These are phyloP conservation scores for Eristalis tenax DNA, from an alignment of 2,888 invertebrate species.

Conservation along the genomic window DNA sequence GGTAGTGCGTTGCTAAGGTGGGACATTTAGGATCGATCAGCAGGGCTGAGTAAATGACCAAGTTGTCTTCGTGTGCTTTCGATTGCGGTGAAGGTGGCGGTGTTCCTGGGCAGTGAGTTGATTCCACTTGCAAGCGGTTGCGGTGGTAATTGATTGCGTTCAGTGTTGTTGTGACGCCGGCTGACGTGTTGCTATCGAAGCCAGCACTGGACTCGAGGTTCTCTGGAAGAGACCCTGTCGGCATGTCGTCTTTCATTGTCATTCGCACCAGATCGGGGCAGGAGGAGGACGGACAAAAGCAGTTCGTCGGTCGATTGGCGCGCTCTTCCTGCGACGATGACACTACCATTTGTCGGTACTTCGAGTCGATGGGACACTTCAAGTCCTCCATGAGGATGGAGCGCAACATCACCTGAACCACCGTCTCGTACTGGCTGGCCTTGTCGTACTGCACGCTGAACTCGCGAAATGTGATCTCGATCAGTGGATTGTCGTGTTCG, in stretches of 20 bases:
- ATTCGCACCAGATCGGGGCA: constrained; percentile 87
- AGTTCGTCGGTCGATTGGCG: constrained; percentile 27
- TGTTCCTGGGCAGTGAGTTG: constrained; percentile 80
- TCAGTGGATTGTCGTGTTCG: constrained; percentile 89
- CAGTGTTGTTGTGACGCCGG: constrained; percentile 37
- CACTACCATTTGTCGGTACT: constrained; percentile 92
- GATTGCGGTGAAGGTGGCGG: constrained; percentile 86
- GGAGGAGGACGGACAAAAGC: constrained; percentile 83
- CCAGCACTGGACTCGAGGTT: constrained; percentile 83
- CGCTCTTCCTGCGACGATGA: constrained; percentile 81
- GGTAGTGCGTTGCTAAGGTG: constrained; percentile 85
- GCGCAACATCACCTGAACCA: constrained; percentile 89
- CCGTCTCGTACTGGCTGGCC: constrained; percentile 86
- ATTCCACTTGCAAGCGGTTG: constrained; percentile 55
- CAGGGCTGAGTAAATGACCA: constrained; percentile 88
- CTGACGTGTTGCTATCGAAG: constrained; percentile 77
- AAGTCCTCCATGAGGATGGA: constrained; percentile 96
- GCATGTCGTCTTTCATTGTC: constrained; percentile 74
- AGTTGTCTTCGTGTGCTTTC: constrained; percentile 83
- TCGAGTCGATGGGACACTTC: constrained; percentile 88
- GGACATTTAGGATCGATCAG: constrained; percentile 86
- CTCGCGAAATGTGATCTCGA: constrained; percentile 92
- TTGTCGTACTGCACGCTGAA: constrained; percentile 89
- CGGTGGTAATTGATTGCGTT: constrained; percentile 62
- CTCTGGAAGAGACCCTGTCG: constrained; percentile 84